These are phyloP conservation scores for Taxidea taxus DNA, from an alignment of 2,113 vertebrate genomes.

Conservation along the genomic window DNA sequence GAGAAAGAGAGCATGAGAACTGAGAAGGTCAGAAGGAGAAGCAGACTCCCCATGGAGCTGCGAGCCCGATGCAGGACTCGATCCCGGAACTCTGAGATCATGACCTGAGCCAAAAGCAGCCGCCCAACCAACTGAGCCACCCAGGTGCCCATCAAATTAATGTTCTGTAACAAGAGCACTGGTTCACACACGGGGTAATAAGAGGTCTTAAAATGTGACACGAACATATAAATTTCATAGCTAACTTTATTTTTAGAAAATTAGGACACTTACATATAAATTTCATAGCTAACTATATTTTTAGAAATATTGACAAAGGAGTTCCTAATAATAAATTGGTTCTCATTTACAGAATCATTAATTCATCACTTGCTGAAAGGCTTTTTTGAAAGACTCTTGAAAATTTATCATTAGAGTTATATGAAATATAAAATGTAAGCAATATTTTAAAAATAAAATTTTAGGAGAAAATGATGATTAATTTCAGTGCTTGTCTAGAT, in stretches of 20 bases:
- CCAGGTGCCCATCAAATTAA: background rate
- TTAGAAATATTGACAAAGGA: background rate
- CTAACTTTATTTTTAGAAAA: background rate
- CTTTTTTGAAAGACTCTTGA: background rate
- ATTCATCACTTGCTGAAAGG: background rate
- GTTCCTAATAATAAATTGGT: background rate
- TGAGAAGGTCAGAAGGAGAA: too few relatives aligned
- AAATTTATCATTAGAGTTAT: background rate
- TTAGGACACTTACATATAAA: too few relatives aligned
- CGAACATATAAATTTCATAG: background rate
- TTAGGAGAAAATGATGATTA: background rate
- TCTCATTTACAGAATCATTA: background rate
- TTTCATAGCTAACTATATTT: too few relatives aligned
- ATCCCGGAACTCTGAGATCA: too few relatives aligned
- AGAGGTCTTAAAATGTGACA: background rate
- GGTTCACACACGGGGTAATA: background rate
- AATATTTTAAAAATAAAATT: background rate
- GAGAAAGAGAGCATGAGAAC: too few relatives aligned
- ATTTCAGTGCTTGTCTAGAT: conserved; percentile 2
- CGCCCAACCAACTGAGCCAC: too few relatives aligned
- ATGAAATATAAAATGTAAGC: background rate
- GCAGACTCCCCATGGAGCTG: too few relatives aligned
- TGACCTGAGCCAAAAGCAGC: too few relatives aligned
- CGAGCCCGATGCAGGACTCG: too few relatives aligned
- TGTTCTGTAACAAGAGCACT: background rate